Evolutionary conservation across 2,797 vertebrate genomes (phyloP).

Genomic region (Tadarida brasiliensis): DNA sequence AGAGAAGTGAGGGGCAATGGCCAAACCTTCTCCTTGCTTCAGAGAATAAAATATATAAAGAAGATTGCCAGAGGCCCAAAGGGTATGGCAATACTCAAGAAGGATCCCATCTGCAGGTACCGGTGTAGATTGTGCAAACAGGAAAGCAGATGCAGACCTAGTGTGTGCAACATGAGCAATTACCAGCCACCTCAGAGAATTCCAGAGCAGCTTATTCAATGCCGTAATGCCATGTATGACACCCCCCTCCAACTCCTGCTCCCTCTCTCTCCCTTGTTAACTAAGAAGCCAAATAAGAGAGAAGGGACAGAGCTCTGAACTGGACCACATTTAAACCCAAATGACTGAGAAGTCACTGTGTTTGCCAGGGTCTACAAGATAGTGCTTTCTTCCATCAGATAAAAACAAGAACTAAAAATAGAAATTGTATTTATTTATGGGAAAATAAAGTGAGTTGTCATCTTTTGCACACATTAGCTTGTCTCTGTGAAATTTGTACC

Average conservation of each 20-base stretch:
- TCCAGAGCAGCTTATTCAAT: not conserved
- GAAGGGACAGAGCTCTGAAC: not conserved
- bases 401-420: conserved; percentile 1
- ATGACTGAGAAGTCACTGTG: not conserved
- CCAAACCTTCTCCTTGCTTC: not conserved
- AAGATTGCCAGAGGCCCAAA: not conserved
- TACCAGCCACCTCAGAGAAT: not conserved
- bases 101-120: not conserved
- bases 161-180: not conserved
- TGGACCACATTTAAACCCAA: not conserved
- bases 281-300: not conserved
- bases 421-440: conserved; percentile 35
- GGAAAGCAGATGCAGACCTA: not conserved
- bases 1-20: not conserved
- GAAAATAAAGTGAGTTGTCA: not conserved
- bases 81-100: not conserved
- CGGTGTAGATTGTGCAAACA: not conserved
- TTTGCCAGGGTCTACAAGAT: not conserved
- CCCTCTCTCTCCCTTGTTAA: not conserved
- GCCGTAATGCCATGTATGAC: no score
- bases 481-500: not conserved
- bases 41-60: conserved; percentile 18
- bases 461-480: not conserved
- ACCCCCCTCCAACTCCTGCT: not conserved
- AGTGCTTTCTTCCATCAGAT: conserved; percentile 18